phyloP scores from a whole-genome alignment of 1,140 invertebrate genomes.

The Centruroides sculpturatus region DNA sequence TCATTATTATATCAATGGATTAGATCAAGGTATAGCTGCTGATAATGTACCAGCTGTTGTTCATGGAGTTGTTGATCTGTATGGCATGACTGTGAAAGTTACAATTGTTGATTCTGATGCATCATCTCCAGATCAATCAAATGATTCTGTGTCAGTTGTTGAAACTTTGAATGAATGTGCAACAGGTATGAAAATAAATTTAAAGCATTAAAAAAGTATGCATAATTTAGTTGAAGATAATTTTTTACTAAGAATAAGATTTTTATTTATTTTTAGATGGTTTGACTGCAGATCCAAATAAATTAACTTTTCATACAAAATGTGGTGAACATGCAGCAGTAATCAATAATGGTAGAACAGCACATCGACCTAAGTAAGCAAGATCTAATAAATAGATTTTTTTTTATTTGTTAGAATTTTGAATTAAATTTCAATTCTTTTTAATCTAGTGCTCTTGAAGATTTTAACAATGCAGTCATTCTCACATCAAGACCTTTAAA shows the following conservation, averaged over 20 bases:
- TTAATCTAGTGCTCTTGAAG: conserved; percentile 57
- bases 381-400: background rate
- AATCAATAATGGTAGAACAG: conserved; percentile 74
- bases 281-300: conserved; percentile 14
- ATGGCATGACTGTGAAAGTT: conserved; percentile 79
- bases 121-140: too few relatives aligned
- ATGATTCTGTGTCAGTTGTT: too few relatives aligned
- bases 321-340: conserved; percentile 84
- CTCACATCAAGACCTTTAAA: conserved; percentile 67
- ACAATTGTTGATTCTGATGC: conserved; percentile 49
- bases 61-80: conserved; percentile 82
- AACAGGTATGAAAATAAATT: too few relatives aligned
- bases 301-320: conserved; percentile 66
- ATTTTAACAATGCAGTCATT: conserved; percentile 94
- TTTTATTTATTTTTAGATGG: too few relatives aligned
- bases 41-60: conserved; percentile 72
- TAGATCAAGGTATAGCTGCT: conserved; percentile 78
- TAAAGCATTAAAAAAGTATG: background rate
- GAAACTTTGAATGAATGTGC: too few relatives aligned
- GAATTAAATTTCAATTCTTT: too few relatives aligned
- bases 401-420: too few relatives aligned
- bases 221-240: background rate
- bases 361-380: conserved; percentile 74
- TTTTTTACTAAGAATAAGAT: too few relatives aligned
- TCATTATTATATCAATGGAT: conserved; percentile 75